Percentiles rank a stretch among this genome's conserved stretches.
Conservation (phyloP, 2,888 invertebrate genomes). For the Oeneis ivallda region DNA sequence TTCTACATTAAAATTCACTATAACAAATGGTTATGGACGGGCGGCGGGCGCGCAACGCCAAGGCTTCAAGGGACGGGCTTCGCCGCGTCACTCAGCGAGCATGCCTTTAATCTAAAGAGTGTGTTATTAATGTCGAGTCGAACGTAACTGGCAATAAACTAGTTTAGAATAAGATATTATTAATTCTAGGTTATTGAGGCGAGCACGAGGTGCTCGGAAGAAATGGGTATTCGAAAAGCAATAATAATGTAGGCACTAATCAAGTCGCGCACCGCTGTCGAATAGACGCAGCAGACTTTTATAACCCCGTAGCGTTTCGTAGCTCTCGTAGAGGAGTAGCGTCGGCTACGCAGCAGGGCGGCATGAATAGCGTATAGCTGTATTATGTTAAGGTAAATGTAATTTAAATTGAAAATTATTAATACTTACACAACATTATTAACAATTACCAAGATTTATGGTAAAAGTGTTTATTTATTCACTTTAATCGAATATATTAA, state of each 20-base stretch:
- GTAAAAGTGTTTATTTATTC: too few relatives aligned
- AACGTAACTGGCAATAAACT: constrained; percentile 77
- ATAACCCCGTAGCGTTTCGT: constrained; percentile 57
- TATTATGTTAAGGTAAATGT: too few relatives aligned
- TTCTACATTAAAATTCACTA: constrained; percentile 19
- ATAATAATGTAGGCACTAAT: constrained; percentile 77
- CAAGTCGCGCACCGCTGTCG: constrained; percentile 75
- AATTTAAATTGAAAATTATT: too few relatives aligned
- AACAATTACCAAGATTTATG: too few relatives aligned
- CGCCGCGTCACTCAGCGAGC: constrained; percentile 56
- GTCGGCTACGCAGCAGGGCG: constrained; percentile 33
- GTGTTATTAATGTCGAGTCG: constrained; percentile 66
- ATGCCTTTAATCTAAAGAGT: constrained; percentile 69
- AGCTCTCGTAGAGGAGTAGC: constrained; percentile 49
- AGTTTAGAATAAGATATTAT: constrained; percentile 67
- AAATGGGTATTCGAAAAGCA: constrained; percentile 82
- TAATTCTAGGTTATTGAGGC: constrained; percentile 59
- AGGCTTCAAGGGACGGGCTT: constrained; percentile 56
- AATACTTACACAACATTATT: too few relatives aligned
- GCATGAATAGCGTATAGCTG: too few relatives aligned
- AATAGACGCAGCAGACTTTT: constrained; percentile 64
- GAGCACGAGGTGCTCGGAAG: constrained; percentile 78
- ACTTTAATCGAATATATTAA: too few relatives aligned
- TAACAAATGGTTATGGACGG: constrained; percentile 43
- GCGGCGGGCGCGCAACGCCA: constrained; percentile 51